Evolutionary conservation across 2,888 invertebrate species (phyloP).

Genomic region (Tiliacea citrago): DNA sequence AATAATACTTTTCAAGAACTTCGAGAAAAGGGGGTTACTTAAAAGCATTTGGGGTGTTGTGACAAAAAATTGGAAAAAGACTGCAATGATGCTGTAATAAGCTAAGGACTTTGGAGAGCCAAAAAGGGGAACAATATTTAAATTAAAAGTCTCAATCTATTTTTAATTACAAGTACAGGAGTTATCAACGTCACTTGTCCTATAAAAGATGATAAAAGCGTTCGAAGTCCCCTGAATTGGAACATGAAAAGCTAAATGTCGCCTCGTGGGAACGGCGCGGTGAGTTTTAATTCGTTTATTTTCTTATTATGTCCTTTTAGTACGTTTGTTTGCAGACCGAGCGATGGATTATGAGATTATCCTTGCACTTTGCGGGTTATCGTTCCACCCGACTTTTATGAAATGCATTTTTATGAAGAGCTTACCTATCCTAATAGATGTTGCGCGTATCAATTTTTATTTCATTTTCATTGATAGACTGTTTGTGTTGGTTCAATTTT

Average conservation of each 20-base stretch:
- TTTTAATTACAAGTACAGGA: constrained; percentile 30
- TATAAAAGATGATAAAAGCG: constrained; percentile 58
- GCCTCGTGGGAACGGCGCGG: constrained; percentile 83
- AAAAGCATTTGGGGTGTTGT: constrained; percentile 35
- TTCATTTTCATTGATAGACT: constrained; percentile 3
- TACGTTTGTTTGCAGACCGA: constrained; percentile 70
- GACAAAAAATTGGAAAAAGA: constrained; percentile 9
- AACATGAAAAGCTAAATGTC: constrained; percentile 70
- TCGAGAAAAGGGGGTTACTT: constrained; percentile 13
- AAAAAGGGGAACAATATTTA: constrained; percentile 17
- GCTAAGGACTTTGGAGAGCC: constrained; percentile 11
- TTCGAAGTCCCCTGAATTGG: constrained; percentile 61
- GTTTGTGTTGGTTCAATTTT: background rate
- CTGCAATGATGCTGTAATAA: constrained; percentile 9
- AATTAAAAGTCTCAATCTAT: constrained; percentile 24
- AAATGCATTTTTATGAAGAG: constrained; percentile 40
- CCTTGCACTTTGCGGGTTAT: constrained; percentile 75
- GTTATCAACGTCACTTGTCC: constrained; percentile 8
- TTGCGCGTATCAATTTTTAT: constrained; percentile 7
- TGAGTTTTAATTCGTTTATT: constrained; percentile 78
- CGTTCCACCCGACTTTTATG: constrained; percentile 51
- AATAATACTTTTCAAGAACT: constrained; percentile 38
- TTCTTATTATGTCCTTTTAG: constrained; percentile 75
- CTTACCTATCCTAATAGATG: constrained; percentile 27
- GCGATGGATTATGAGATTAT: constrained; percentile 81